Conservation (phyloP, 1,140 invertebrate species). For the Lepidurus arcticus region DNA sequence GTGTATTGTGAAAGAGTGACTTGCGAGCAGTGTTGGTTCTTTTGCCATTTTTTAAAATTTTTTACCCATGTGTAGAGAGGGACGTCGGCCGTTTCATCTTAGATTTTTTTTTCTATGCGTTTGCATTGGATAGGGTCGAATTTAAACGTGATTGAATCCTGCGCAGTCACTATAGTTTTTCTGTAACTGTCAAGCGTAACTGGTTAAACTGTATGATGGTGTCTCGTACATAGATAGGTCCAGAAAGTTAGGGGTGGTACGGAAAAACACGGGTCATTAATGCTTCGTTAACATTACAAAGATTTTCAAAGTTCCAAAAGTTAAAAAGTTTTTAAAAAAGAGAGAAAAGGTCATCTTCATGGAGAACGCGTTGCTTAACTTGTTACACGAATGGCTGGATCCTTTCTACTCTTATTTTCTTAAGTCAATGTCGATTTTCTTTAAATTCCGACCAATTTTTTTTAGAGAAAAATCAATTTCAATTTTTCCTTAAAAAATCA, state of each 20-base stretch:
- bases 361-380: conserved; percentile 21
- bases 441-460: background rate
- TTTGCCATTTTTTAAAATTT: background rate
- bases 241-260: background rate
- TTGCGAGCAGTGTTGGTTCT: background rate
- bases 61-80: background rate
- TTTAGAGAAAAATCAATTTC: background rate
- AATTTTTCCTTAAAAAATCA: too few species aligned
- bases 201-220: background rate
- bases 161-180: background rate
- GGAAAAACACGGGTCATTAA: conserved; percentile 4
- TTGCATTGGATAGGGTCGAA: background rate
- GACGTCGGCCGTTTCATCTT: background rate
- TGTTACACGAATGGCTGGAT: conserved; percentile 10
- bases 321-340: background rate
- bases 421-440: background rate
- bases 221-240: conserved; percentile 17
- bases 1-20: background rate
- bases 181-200: background rate
- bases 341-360: conserved; percentile 1
- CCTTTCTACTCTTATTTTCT: background rate
- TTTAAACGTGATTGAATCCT: conserved; percentile 3
- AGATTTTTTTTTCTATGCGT: background rate
- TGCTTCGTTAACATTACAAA: conserved; percentile 9
- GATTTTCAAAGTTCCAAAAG: conserved; percentile 14